Base-by-base conservation (phyloP, 1,140 invertebrate genomes). In the Drosophila parabipectinata region DNA sequence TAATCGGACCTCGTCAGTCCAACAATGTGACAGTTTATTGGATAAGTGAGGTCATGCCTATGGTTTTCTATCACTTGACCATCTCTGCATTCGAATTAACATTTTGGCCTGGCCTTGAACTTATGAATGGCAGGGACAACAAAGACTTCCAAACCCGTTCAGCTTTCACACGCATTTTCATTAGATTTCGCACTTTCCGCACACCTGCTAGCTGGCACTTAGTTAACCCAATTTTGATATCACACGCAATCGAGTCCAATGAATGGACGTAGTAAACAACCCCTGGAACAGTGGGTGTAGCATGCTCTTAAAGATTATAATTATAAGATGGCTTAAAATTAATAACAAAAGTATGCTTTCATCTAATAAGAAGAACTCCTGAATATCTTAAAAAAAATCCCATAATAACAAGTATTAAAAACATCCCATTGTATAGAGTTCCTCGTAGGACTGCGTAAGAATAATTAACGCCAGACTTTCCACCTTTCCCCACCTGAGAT, bases 221-320 rank as follows among this genome's bases (percentile, higher is more conserved):
- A 73, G 84, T 79, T 88, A 88, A 88, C 83, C 83, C 76, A 88
- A 88, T 88, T 88, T 72, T 18, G 21, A 67, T 24, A 47, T n/a
- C 52, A 37, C 83, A 88, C 83, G 83, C 83, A 83, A 88, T 21
- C 26, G 28, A 52, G 54, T 59, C 41, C 75, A 72, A 76, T 87
- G 83, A 87, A 88, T 88, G 83, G 68, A 60, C 72, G 57, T 81
- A 80, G 81, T 80, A 85, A 72, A 58, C 15, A 24, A 21, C 28
- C 47, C 28, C 21, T 30, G n/a, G 51, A 44, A 24, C 18, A 32
- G 39, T 72, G 67, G 53, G 37, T 28, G 26, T 28, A 28, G 7
- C 26, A 28, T 6, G 26, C 26, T 28, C 6, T 7, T 6, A 7
- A 28, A 6, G 1, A 21, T 21, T 21, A 0, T 0, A 21, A 30